These are phyloP conservation scores for Rhyacophila evoluta DNA, from an alignment of 2,888 invertebrate genomes.

Conservation along the genomic window DNA sequence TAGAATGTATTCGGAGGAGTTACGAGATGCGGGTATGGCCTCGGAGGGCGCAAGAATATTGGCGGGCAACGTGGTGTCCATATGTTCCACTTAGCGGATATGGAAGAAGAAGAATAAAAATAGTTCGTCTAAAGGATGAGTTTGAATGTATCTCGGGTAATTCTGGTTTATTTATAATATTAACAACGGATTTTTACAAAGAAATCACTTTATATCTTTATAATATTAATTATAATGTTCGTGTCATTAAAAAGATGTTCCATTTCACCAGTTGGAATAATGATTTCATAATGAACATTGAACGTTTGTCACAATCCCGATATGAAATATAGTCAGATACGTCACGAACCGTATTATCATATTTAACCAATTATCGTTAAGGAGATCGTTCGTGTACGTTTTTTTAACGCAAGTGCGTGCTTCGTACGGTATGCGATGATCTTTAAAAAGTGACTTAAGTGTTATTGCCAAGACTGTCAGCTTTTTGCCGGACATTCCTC, in stretches of 20 bases:
- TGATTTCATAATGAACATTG: neutral
- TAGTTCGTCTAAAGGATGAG: too few species aligned
- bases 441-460: conserved; percentile 40
- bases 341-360: conserved; percentile 27
- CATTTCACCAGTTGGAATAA: neutral
- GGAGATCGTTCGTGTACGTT: conserved; percentile 1
- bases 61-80: too few species aligned
- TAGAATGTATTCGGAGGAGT: too few species aligned
- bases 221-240: neutral
- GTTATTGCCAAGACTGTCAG: conserved; percentile 38
- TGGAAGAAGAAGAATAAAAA: too few species aligned
- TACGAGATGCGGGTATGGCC: too few species aligned
- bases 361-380: conserved; percentile 38
- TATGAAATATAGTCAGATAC: neutral
- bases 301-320: neutral
- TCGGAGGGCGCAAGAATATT: too few species aligned
- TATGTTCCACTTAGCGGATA: too few species aligned
- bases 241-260: neutral
- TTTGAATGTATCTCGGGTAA: neutral
- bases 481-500: conserved; percentile 32
- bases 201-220: neutral
- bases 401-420: neutral
- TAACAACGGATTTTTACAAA: neutral
- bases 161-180: neutral
- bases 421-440: conserved; percentile 9